A percentile compares a stretch with the other conserved stretches of the same genome.
Conservation (phyloP, 2,888 invertebrate species). For the Caenorhabditis macrosperma region DNA sequence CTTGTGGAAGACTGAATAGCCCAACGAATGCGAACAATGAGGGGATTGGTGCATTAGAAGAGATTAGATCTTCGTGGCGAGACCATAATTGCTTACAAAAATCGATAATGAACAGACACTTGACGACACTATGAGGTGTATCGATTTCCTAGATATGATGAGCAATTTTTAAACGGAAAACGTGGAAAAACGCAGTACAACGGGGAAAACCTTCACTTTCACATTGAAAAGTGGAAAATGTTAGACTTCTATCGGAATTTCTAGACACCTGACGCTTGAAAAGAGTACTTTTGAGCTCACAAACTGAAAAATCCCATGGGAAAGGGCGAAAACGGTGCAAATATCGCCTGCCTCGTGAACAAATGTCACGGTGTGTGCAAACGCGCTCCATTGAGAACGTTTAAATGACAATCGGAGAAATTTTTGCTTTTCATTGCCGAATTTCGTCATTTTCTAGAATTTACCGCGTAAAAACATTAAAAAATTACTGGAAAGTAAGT, state of each 20-base stretch:
- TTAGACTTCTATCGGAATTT: neutral
- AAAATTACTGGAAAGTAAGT: too few relatives aligned
- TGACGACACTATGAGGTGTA: too few relatives aligned
- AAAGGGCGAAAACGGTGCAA: constrained; percentile 15
- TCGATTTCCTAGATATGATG: too few relatives aligned
- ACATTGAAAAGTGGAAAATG: neutral
- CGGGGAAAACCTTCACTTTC: neutral
- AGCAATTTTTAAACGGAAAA: too few relatives aligned
- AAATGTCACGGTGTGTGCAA: too few relatives aligned
- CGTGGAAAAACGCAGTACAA: neutral
- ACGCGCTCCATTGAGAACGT: constrained; percentile 35
- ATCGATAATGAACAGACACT: too few relatives aligned
- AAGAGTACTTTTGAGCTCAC: neutral
- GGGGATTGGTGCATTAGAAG: too few relatives aligned
- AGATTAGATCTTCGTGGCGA: neutral
- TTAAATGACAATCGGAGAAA: neutral
- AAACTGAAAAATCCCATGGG: constrained; percentile 5
- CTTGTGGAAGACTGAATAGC: neutral
- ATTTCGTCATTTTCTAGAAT: neutral
- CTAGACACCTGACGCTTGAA: constrained; percentile 6
- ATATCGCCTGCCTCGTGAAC: too few relatives aligned
- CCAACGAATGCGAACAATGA: neutral
- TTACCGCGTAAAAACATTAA: too few relatives aligned
- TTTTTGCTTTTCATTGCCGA: neutral
- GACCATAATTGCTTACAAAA: neutral